Evolutionary conservation across 2,113 vertebrate species (phyloP).

Genomic region (Mormyrus lacerda): DNA sequence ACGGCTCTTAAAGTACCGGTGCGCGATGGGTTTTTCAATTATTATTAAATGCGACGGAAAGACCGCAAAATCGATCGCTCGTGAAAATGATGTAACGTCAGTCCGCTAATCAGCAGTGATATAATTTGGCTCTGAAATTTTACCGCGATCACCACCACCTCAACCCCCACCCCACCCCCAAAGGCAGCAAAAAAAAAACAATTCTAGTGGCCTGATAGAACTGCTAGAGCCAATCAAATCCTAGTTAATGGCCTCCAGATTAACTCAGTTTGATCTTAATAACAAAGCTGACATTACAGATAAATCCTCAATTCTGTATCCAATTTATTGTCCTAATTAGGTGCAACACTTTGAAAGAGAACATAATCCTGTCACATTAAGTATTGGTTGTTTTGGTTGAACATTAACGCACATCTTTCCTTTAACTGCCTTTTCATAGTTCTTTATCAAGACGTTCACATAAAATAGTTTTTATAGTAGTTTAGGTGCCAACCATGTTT

Average conservation of each 20-base stretch:
- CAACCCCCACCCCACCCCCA: too few species aligned
- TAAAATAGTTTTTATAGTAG: neutral
- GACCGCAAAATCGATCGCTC: neutral
- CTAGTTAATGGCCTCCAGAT: neutral
- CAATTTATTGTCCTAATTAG: neutral
- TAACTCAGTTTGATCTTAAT: neutral
- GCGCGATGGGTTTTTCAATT: neutral
- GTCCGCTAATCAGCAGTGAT: neutral
- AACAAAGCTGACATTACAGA: neutral
- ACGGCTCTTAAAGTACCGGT: neutral
- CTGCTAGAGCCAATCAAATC: neutral
- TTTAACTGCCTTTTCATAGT: neutral
- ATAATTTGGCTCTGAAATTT: neutral
- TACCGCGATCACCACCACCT: neutral
- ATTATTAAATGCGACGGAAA: neutral
- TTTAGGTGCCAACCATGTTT: neutral
- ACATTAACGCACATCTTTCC: neutral
- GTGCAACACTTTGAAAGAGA: neutral
- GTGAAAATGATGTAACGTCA: neutral
- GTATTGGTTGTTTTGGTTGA: neutral
- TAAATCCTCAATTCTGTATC: neutral
- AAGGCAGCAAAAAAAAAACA: neutral
- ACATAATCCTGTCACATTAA: neutral
- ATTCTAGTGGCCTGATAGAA: neutral
- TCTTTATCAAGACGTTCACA: neutral